Base-by-base conservation (phyloP, 2,797 vertebrate species). In the Artibeus jamaicensis region DNA sequence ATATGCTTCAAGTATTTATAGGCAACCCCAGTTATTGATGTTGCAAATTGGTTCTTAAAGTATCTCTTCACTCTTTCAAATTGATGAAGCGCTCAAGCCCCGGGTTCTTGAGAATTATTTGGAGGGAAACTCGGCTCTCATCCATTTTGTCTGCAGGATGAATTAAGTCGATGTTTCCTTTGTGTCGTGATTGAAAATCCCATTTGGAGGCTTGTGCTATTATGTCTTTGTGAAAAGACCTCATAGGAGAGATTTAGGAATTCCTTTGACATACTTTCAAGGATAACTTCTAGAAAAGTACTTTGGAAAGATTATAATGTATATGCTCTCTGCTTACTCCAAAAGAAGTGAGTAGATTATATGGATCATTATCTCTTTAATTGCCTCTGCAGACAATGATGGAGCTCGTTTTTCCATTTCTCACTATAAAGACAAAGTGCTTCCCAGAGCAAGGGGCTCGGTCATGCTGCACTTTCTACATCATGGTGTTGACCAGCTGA, bases 91-190 rank as follows among this genome's bases (percentile, higher is more conserved):
- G 83, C 21, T 44, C 37, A 46, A 79, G 48, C 37, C 18, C 12
- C 42, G 84, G 39, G 32, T 81, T 95, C 76, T 91, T 65, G 44
- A 83, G 62, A 86, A 82, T 71, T 91, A 90, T 94, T 93, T 92
- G 91, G 65, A 77, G 46, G 37, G 79, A 92, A 81, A 70, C 34
- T 87, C 71, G 50, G 16, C 21, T 85, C 65, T 93, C 86, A 84
- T 68, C 46, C 62, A 5, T 81, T 88, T 32, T 87, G 77, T 84
- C 76, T 65, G n/a, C 12, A 71, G 62, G 26, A 90, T 71, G 32
- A 76, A 92, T 92, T 84, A 92, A 81, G 59, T 29, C 32, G 65
- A 3, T 76, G 71, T 89, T 89, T 88, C 24, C 57, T 74, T 86
- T 42, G 21, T 65, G 29, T 50, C 9, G 10, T 79, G 57, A 92